Evolutionary conservation across 2,888 invertebrate species (phyloP).

Genomic region (Rhagonycha fulva): DNA sequence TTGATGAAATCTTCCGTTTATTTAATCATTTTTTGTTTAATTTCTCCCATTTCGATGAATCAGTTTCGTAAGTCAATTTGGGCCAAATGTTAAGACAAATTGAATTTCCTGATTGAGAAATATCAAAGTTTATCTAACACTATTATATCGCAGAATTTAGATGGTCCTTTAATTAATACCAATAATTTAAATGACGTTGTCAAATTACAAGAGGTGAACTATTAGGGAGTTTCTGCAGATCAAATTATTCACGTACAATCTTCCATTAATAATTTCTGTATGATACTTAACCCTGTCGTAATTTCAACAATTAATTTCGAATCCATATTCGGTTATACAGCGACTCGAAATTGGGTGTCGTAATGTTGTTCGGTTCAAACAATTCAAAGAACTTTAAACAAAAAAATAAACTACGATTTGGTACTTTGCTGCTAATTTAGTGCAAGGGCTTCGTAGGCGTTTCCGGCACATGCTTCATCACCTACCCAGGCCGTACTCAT

Average conservation of each 20-base stretch:
- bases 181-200: background rate
- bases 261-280: background rate
- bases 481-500: background rate
- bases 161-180: background rate
- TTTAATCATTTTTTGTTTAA: background rate
- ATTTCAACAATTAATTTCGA: background rate
- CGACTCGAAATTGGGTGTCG: background rate
- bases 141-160: background rate
- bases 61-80: background rate
- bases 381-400: background rate
- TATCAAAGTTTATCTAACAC: background rate
- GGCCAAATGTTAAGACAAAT: background rate
- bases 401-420: background rate
- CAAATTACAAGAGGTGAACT: background rate
- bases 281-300: background rate
- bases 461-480: background rate
- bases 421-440: background rate
- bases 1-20: background rate
- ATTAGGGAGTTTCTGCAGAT: background rate
- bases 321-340: background rate
- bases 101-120: background rate
- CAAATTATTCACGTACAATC: background rate
- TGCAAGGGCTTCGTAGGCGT: background rate
- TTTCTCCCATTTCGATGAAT: background rate
- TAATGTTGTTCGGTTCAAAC: background rate